Percentiles rank a stretch among this genome's conserved stretches.
Conservation (phyloP, 2,888 invertebrate species). For the Mylabris sibirica region DNA sequence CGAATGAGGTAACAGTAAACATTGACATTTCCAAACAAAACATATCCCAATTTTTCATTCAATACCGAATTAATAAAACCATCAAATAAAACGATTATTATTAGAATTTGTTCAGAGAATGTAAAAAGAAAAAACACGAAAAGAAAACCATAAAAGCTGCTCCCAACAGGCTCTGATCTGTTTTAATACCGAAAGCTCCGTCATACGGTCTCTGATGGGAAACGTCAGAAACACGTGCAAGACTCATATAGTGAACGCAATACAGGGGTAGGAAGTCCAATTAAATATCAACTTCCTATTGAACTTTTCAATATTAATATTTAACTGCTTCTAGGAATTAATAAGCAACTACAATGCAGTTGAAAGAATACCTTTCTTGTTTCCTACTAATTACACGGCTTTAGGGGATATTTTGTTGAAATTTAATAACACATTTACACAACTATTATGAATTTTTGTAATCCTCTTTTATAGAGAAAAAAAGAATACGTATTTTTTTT, state of each 20-base stretch:
- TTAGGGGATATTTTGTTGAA: not conserved
- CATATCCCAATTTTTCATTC: no score
- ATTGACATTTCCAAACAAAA: not conserved
- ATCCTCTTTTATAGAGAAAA: no score
- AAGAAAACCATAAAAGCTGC: not conserved
- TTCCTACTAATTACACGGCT: not conserved
- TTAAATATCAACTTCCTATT: conserved; percentile 15
- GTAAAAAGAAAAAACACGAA: not conserved
- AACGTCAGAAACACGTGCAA: conserved; percentile 24
- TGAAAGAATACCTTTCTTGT: not conserved
- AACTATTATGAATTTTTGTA: no score
- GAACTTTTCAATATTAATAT: conserved; percentile 9
- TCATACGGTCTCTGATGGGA: conserved; percentile 19
- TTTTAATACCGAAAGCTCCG: conserved; percentile 1
- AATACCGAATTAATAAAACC: not conserved
- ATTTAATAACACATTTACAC: no score
- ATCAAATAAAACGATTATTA: not conserved
- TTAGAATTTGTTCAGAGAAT: not conserved
- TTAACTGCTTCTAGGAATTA: conserved; percentile 10
- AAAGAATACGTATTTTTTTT: not conserved
- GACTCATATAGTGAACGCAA: conserved; percentile 8
- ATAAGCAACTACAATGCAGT: not conserved
- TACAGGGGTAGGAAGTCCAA: conserved; percentile 4
- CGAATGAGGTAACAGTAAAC: not conserved
- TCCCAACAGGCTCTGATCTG: conserved; percentile 8